Evolutionary conservation across 2,797 vertebrate species (phyloP), one percentile per base, ranked within the genome.

Genomic region (Dryobates pubescens): DNA sequence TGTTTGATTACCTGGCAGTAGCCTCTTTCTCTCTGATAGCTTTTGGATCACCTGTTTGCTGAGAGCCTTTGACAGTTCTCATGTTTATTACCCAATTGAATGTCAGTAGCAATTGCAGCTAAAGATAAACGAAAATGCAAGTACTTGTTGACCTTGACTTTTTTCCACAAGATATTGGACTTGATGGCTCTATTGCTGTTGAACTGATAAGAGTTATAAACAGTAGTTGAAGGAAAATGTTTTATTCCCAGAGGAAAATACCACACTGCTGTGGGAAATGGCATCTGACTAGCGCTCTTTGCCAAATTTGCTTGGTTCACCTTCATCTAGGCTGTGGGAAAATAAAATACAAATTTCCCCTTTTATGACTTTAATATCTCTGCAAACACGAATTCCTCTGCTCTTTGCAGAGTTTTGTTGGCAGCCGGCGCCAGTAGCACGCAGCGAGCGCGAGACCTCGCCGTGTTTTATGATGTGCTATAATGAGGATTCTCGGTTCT

Each of bases 231-330:
- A 98, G 97, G 98, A 98, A 98, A 99, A 98, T 97, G 97, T 97
- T 97, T 97, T 97, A 98, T 99, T 99, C 99, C 98, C 98, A 98
- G 98, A 98, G 97, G 93, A 97, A 98, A 98, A 97, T 96, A 89
- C 92, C 96, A 97, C 95, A 85, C 97, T 97, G 97, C 97, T 98
- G 98, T 98, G 97, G 98, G 98, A 99, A 98, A 98, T 98, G 92
- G 95, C 95, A 95, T 96, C 97, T 98, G 97, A 98, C 95, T 92
- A 92, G 92, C 43, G 18, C 68, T 91, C 88, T 93, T 93, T 96
- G 97, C 94, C 94, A 96, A 81, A 96, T 97, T 94, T 95, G 91
- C 97, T 95, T 95, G 95, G 95, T 97, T 98, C 95, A 97, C 96
- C 96, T 98, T 98, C 92, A 97, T 94, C 97, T 97, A 96, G 97